Conservation (phyloP, 1,140 invertebrate species). For the Adoxophyes honmai region DNA sequence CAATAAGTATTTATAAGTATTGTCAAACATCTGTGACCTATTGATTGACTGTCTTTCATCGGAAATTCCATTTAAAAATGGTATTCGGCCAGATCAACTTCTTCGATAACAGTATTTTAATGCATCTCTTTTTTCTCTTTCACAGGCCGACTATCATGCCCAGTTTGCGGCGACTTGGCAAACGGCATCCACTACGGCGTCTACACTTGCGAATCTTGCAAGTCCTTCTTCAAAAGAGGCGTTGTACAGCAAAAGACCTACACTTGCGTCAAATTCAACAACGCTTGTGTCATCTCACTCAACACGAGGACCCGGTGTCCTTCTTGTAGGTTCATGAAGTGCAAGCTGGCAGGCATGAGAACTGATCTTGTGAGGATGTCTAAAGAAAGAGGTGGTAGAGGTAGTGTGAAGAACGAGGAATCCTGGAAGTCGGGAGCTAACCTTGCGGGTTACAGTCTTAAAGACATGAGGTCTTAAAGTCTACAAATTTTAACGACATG, state of each 20-base stretch:
- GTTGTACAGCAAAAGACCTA: slow-evolving; percentile 32
- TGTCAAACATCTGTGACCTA: too few species aligned
- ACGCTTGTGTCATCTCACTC: slow-evolving; percentile 29
- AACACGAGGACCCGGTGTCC: slow-evolving; percentile 25
- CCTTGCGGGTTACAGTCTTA: too few species aligned
- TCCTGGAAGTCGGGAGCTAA: too few species aligned
- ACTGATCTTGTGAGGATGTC: slow-evolving; percentile 13
- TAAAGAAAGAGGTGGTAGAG: slow-evolving; percentile 15
- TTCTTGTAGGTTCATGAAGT: slow-evolving; percentile 22
- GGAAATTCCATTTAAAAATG: too few species aligned
- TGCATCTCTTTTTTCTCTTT: slow-evolving; percentile 1
- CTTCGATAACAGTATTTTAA: too few species aligned
- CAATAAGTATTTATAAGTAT: too few species aligned
- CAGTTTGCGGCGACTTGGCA: slow-evolving; percentile 41
- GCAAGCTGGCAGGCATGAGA: slow-evolving; percentile 22
- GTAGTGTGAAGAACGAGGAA: too few species aligned
- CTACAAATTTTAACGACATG: too few species aligned
- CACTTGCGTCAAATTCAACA: slow-evolving; percentile 18
- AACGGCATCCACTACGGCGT: slow-evolving; percentile 48
- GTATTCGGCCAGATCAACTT: too few species aligned
- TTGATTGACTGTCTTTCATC: too few species aligned
- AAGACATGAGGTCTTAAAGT: too few species aligned
- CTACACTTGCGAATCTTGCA: slow-evolving; percentile 51
- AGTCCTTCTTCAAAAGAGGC: slow-evolving; percentile 54
- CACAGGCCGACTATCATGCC: slow-evolving; percentile 26